Conservation (phyloP, 2,113 vertebrate species). For the Dermatemys mawii region DNA sequence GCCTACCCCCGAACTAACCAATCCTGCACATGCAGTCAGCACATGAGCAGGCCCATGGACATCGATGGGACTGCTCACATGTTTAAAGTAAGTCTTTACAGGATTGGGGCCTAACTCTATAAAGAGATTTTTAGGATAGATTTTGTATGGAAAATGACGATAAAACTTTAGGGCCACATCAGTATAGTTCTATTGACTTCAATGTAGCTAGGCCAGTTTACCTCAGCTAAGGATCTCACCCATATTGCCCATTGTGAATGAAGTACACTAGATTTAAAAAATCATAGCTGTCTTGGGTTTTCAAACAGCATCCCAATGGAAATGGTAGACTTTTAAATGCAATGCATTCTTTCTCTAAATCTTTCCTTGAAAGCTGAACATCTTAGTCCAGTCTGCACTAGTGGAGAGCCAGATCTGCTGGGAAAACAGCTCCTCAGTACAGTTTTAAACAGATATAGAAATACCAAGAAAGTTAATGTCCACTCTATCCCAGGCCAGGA, state of each 20-base stretch:
- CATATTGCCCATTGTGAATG: neutral
- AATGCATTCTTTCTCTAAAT: accelerated
- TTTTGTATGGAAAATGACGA: neutral
- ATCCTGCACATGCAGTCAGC: neutral
- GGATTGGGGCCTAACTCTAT: neutral
- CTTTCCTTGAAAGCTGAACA: neutral
- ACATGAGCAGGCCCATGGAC: neutral
- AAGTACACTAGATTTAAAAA: neutral
- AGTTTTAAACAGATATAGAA: neutral
- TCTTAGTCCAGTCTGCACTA: neutral
- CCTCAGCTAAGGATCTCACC: neutral
- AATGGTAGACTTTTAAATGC: neutral
- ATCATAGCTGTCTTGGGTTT: neutral
- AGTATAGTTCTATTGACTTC: neutral
- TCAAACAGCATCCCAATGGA: neutral
- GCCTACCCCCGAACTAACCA: too few species aligned
- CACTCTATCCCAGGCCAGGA: neutral
- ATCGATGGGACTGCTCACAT: neutral
- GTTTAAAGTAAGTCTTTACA: neutral
- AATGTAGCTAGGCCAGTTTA: neutral
- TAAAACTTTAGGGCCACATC: neutral
- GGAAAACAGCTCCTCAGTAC: neutral
- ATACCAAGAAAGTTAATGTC: neutral
- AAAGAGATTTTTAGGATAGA: neutral
- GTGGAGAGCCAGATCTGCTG: neutral